phyloP scores from a whole-genome alignment of 2,113 vertebrate species.

The Micronisus gabar region DNA sequence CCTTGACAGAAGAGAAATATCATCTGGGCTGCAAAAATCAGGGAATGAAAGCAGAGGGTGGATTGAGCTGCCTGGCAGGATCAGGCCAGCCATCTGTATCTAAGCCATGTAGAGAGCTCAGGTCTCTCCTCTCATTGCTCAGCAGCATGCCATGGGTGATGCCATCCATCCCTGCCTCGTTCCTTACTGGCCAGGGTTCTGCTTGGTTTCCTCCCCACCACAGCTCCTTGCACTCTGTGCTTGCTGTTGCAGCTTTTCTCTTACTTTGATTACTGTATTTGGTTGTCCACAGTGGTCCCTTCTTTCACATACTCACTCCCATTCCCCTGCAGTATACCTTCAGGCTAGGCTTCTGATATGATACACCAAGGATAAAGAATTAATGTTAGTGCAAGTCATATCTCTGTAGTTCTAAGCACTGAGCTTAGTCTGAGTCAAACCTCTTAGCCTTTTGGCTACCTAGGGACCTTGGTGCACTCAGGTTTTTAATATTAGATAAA shows the following conservation, averaged over 20 bases:
- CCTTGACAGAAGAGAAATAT: not conserved
- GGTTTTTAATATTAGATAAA: not conserved
- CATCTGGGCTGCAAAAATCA: not conserved
- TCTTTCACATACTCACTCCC: not conserved
- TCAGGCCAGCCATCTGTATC: not conserved
- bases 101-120: rapidly evolving
- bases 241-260: not conserved
- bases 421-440: not conserved
- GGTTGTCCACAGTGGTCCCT: not conserved
- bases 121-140: not conserved
- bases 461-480: not conserved
- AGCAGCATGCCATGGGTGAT: rapidly evolving
- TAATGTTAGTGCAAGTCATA: not conserved
- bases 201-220: not conserved
- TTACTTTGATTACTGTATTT: not conserved
- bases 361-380: not conserved
- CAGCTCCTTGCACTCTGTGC: not conserved
- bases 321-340: not conserved
- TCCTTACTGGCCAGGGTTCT: not conserved
- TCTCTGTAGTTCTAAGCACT: not conserved
- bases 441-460: not conserved
- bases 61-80: not conserved
- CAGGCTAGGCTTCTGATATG: not conserved
- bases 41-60: not conserved
- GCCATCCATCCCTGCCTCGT: not conserved